Conservation (phyloP, 2,113 vertebrate genomes). For the Tylochromis polylepis region DNA sequence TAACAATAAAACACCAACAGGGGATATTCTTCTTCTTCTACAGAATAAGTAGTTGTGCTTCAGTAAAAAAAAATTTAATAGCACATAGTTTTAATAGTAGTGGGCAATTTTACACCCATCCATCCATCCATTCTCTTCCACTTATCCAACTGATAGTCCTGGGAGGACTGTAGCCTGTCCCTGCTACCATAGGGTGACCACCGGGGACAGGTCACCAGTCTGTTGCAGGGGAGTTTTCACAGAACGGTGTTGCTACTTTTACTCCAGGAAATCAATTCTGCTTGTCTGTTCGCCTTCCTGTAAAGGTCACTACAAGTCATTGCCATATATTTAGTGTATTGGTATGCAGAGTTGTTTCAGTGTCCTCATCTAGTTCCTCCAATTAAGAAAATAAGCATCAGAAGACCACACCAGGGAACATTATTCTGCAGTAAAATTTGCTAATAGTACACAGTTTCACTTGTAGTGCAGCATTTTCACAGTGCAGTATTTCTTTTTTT, state of each 20-base stretch:
- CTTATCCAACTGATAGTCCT: neutral
- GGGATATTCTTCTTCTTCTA: neutral
- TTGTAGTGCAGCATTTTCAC: neutral
- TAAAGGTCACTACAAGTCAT: neutral
- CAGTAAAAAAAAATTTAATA: neutral
- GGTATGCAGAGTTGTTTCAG: neutral
- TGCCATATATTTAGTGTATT: neutral
- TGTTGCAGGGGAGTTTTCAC: neutral
- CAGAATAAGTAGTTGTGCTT: neutral
- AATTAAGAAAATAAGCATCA: neutral
- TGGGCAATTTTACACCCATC: neutral
- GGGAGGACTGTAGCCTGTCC: accelerated
- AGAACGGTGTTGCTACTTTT: neutral
- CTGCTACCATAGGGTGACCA: neutral
- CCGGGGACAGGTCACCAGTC: neutral
- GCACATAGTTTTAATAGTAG: neutral
- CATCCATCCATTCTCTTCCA: neutral
- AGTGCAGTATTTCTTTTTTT: accelerated
- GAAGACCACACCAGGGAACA: neutral
- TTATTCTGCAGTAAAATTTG: neutral
- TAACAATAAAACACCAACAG: neutral
- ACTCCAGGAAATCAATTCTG: neutral
- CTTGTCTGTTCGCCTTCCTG: accelerated
- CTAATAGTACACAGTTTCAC: neutral
- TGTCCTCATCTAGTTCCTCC: neutral